A percentile compares a stretch with the other conserved stretches of the same genome.
phyloP scores from a whole-genome alignment of 2,797 vertebrate genomes.

The Alouatta caraya region DNA sequence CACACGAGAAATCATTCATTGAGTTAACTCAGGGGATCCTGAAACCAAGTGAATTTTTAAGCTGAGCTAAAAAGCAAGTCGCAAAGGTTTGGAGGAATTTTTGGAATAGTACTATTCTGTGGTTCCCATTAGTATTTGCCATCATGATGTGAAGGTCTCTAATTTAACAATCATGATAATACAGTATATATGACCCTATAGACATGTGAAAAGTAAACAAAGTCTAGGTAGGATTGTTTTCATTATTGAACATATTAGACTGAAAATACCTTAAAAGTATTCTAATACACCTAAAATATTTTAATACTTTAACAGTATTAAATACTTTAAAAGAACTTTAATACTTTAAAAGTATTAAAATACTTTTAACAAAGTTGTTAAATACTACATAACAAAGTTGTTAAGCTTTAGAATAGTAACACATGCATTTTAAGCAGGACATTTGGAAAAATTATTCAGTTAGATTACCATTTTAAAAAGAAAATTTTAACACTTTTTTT shows the following conservation, averaged over 20 bases:
- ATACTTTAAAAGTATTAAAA: too few relatives aligned
- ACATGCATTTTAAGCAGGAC: background rate
- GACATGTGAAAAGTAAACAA: background rate
- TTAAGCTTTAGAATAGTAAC: background rate
- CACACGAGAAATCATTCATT: background rate
- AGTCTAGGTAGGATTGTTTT: background rate
- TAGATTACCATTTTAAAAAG: background rate
- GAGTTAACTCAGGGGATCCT: background rate
- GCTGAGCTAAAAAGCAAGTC: background rate
- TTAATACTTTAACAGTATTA: too few relatives aligned
- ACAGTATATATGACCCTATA: background rate
- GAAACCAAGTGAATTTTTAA: slow-evolving; percentile 26
- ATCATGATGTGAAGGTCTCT: background rate
- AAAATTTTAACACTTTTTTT: background rate
- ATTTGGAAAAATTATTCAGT: background rate
- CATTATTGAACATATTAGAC: background rate
- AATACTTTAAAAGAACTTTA: too few relatives aligned
- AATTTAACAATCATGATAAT: slow-evolving; percentile 28
- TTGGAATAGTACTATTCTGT: background rate
- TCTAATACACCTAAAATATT: too few relatives aligned
- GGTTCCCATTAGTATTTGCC: background rate
- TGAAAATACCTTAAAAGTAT: background rate
- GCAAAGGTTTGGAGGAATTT: background rate
- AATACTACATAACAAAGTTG: background rate
- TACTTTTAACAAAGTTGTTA: too few relatives aligned